Evolutionary conservation across 2,797 vertebrate genomes (phyloP).

Genomic region (Rhadinocentrus ornatus): DNA sequence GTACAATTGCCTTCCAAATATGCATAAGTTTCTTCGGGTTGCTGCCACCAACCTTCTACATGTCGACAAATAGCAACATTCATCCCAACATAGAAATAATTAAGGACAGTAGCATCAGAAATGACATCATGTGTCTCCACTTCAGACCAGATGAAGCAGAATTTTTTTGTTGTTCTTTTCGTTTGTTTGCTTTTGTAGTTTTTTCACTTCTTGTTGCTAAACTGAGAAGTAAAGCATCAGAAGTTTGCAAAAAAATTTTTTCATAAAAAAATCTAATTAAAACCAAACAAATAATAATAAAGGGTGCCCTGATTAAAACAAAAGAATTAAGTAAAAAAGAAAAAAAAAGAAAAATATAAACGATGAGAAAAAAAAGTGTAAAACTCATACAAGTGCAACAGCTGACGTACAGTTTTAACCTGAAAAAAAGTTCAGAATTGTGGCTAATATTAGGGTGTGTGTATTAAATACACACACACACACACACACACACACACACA

Average conservation of each 20-base stretch:
- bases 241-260: slow-evolving; percentile 16
- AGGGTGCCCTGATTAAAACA: slow-evolving; percentile 21
- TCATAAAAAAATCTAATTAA: slow-evolving; percentile 33
- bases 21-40: slow-evolving; percentile 79
- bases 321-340: slow-evolving; percentile 17
- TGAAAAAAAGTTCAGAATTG: slow-evolving; percentile 52
- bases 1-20: slow-evolving; percentile 83
- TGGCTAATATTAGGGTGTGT: slow-evolving; percentile 61
- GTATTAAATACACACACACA: slow-evolving; percentile 65
- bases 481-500: slow-evolving; percentile 59
- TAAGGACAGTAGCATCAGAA: slow-evolving; percentile 64
- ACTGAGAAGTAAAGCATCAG: slow-evolving; percentile 53
- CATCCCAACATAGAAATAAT: slow-evolving; percentile 67
- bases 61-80: slow-evolving; percentile 70
- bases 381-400: slow-evolving; percentile 61
- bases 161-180: slow-evolving; percentile 30
- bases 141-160: slow-evolving; percentile 65
- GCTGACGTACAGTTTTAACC: slow-evolving; percentile 47
- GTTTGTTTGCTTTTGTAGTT: slow-evolving; percentile 32
- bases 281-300: slow-evolving; percentile 32
- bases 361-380: slow-evolving; percentile 53
- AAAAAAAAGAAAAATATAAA: slow-evolving; percentile 38
- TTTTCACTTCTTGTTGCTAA: slow-evolving; percentile 42
- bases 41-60: slow-evolving; percentile 43
- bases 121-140: slow-evolving; percentile 82